Evolutionary conservation across 2,797 vertebrate species (phyloP).

Genomic region (Crypturellus tataupa): DNA sequence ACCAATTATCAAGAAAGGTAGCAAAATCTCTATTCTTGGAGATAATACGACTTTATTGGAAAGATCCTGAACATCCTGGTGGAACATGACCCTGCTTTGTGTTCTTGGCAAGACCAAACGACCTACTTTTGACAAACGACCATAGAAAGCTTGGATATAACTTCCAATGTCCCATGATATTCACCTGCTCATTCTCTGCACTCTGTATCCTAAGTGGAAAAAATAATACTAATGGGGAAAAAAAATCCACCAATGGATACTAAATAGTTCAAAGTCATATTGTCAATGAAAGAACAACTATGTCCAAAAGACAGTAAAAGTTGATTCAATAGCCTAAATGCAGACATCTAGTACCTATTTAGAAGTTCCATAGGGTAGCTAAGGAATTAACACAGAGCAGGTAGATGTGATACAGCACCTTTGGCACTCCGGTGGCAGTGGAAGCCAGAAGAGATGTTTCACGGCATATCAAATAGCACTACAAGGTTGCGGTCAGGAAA

Average conservation of each 20-base stretch:
- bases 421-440: rapidly evolving
- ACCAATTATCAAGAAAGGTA: too few species aligned
- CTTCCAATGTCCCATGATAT: neutral
- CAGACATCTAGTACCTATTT: neutral
- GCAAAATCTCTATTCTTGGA: too few species aligned
- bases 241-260: neutral
- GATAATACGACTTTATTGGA: too few species aligned
- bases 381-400: neutral
- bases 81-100: too few species aligned
- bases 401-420: neutral
- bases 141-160: too few species aligned
- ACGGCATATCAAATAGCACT: too few species aligned
- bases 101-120: too few species aligned
- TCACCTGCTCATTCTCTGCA: neutral
- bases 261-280: neutral
- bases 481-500: neutral
- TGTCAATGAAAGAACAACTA: neutral
- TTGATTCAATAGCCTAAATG: neutral
- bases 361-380: neutral
- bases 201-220: neutral
- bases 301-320: neutral
- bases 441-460: neutral
- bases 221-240: neutral
- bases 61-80: too few species aligned
- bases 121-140: too few species aligned